A percentile compares a stretch with the other conserved stretches of the same genome.
phyloP scores from a whole-genome alignment of 1,140 invertebrate genomes.

The Lepidurus couesii region DNA sequence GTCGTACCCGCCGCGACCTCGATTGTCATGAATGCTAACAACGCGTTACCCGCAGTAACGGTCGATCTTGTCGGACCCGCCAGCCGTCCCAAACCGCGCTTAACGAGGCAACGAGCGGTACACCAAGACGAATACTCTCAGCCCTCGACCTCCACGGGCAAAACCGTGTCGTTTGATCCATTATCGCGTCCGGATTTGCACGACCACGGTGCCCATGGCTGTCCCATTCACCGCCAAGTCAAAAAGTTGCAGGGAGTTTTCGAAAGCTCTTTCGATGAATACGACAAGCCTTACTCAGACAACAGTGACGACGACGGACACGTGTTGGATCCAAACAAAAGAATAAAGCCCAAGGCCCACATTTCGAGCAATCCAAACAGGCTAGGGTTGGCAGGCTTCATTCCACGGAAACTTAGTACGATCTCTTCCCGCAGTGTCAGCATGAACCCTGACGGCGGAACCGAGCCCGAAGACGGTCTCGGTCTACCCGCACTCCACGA shows the following conservation, averaged over 20 bases:
- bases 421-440: conserved; percentile 39
- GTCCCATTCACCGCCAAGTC: conserved; percentile 26
- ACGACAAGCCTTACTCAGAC: conserved; percentile 31
- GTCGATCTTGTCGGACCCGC: conserved; percentile 32
- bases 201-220: neutral
- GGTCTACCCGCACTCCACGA: neutral
- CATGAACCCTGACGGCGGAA: conserved; percentile 31
- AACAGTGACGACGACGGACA: conserved; percentile 27
- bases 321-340: conserved; percentile 36
- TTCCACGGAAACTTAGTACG: conserved; percentile 40
- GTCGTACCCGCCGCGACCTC: conserved; percentile 41
- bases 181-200: neutral
- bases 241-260: conserved; percentile 29
- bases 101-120: conserved; percentile 68
- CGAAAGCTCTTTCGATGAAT: conserved; percentile 35
- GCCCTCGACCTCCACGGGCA: neutral
- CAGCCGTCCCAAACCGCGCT: conserved; percentile 55
- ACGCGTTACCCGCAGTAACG: conserved; percentile 36
- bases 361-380: conserved; percentile 26
- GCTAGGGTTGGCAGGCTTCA: conserved; percentile 35
- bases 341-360: conserved; percentile 29
- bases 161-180: conserved; percentile 34
- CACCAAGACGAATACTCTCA: conserved; percentile 51
- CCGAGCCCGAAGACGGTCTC: conserved; percentile 9
- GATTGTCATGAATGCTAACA: conserved; percentile 47